Evolutionary conservation across 2,113 vertebrate species (phyloP).

Genomic region (Turnix velox): DNA sequence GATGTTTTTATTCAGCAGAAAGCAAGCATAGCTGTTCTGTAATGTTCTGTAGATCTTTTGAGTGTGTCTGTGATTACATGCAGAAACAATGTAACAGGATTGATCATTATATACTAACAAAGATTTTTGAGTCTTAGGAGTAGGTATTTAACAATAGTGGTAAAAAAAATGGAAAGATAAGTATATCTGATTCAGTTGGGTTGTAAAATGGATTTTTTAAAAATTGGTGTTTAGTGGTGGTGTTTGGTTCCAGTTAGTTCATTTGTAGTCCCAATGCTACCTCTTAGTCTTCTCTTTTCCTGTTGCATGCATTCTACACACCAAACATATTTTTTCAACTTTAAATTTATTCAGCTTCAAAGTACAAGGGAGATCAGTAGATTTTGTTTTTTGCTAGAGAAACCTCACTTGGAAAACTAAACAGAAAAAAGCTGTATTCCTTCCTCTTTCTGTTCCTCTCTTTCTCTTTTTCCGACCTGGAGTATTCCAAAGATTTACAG

Average conservation of each 20-base stretch:
- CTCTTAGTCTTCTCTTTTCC: neutral
- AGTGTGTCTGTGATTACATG: neutral
- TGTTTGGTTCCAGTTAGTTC: neutral
- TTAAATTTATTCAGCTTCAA: neutral
- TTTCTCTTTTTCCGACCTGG: neutral
- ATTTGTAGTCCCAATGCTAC: neutral
- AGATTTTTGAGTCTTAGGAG: neutral
- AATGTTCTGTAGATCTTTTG: neutral
- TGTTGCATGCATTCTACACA: neutral
- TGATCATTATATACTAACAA: neutral
- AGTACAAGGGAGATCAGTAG: neutral
- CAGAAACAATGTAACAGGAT: neutral
- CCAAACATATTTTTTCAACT: fast-evolving
- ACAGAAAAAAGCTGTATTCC: neutral
- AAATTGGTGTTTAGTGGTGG: too few species aligned
- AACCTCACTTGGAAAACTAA: neutral
- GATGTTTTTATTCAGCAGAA: neutral
- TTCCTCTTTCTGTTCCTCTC: neutral
- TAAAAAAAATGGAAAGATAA: neutral
- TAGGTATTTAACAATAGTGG: neutral
- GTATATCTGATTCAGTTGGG: neutral
- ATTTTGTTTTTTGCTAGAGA: neutral
- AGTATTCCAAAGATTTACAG: neutral
- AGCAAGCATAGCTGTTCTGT: neutral
- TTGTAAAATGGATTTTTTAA: neutral